These are phyloP conservation scores for Centropristis striata DNA, from an alignment of 2,113 vertebrate genomes.

Conservation along the genomic window DNA sequence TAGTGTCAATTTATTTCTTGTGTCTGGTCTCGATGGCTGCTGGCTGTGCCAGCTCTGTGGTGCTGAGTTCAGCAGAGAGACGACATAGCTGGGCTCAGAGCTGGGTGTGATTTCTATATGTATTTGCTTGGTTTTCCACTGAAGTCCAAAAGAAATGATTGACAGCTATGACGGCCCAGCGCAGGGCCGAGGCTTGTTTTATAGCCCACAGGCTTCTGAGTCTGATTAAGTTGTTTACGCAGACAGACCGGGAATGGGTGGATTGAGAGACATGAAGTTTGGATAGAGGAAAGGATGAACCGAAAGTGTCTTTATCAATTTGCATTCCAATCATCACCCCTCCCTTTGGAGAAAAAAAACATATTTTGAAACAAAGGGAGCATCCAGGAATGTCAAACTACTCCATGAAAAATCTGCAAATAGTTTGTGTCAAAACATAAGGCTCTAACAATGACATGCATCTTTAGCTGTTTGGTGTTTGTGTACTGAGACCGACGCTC, in stretches of 20 bases:
- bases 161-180: constrained; percentile 50
- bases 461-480: constrained; percentile 37
- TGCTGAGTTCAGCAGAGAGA: constrained; percentile 68
- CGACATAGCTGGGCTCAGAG: constrained; percentile 38
- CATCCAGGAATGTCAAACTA: neutral
- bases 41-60: constrained; percentile 58
- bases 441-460: constrained; percentile 1
- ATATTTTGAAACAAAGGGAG: neutral
- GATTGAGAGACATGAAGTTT: constrained; percentile 40
- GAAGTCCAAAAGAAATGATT: constrained; percentile 72
- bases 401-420: constrained; percentile 54
- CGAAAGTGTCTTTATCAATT: constrained; percentile 48
- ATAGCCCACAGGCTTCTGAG: constrained; percentile 69
- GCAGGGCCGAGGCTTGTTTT: constrained; percentile 51
- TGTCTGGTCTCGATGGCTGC: constrained; percentile 30
- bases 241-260: constrained; percentile 60
- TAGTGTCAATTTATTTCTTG: constrained; percentile 51
- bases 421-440: constrained; percentile 27
- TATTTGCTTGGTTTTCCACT: constrained; percentile 65
- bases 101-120: constrained; percentile 61
- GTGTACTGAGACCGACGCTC: neutral
- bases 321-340: constrained; percentile 13
- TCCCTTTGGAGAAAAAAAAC: constrained; percentile 9
- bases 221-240: constrained; percentile 77
- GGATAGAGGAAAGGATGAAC: constrained; percentile 26